These are phyloP conservation scores for Petromus typicus DNA, from an alignment of 2,113 vertebrate genomes.

Conservation along the genomic window DNA sequence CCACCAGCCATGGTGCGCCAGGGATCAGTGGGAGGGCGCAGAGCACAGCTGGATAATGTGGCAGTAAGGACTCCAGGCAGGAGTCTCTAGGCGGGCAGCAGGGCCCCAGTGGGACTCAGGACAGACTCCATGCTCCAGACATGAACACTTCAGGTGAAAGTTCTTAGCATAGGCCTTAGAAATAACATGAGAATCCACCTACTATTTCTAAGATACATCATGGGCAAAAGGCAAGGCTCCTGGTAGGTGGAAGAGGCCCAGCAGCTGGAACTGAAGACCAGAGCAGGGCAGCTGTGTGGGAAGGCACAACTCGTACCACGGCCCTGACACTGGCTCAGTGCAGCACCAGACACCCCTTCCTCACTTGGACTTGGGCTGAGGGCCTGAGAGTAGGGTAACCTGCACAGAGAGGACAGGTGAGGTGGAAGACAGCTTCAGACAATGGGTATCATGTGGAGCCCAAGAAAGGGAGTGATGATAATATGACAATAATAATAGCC, in stretches of 20 bases:
- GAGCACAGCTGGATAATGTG: not conserved
- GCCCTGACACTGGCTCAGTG: not conserved
- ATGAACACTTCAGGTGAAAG: not conserved
- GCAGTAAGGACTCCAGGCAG: not conserved
- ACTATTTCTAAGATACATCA: not conserved
- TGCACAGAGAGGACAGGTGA: not conserved
- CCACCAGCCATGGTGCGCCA: not conserved
- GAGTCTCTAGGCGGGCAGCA: not conserved
- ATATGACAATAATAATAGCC: not conserved
- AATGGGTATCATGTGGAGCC: not conserved
- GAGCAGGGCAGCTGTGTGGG: not conserved
- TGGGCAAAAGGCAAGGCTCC: accelerated
- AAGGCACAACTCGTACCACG: not conserved
- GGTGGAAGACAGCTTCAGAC: not conserved
- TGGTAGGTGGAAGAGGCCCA: not conserved
- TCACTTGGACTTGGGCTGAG: not conserved
- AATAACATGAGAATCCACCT: not conserved
- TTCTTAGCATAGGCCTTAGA: not conserved
- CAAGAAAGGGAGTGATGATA: not conserved
- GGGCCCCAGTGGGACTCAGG: not conserved
- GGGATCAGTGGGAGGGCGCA: not conserved
- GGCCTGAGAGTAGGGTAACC: not conserved
- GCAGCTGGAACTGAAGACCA: not conserved
- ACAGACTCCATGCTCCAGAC: not conserved
- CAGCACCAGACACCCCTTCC: not conserved